These are phyloP conservation scores for Nymphalis c-album DNA, from an alignment of 2,888 invertebrate genomes.

Conservation along the genomic window DNA sequence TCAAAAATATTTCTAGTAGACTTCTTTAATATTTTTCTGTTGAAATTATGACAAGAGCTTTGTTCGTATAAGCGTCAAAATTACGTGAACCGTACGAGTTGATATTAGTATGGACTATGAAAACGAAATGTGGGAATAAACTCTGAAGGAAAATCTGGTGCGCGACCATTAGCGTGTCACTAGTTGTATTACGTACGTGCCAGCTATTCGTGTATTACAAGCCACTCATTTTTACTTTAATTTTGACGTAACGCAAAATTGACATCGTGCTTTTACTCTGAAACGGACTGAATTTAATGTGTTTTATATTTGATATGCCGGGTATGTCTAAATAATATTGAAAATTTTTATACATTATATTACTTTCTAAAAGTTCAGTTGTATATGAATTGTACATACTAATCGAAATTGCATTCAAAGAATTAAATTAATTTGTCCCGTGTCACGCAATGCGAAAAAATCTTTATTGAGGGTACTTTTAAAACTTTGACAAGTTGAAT, in stretches of 20 bases:
- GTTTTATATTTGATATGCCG: not conserved
- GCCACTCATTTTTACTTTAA: conserved; percentile 16
- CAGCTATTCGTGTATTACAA: conserved; percentile 23
- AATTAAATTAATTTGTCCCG: too few species aligned
- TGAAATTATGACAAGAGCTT: not conserved
- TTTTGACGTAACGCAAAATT: conserved; percentile 7
- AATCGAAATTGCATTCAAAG: too few species aligned
- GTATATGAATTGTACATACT: too few species aligned
- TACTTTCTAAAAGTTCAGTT: too few species aligned
- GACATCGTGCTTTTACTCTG: conserved; percentile 12
- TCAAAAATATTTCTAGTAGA: too few species aligned
- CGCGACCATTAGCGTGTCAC: conserved; percentile 40
- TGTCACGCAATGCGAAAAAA: too few species aligned
- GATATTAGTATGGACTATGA: conserved; percentile 7
- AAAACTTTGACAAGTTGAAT: not conserved
- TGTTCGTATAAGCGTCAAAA: not conserved
- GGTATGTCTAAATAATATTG: not conserved
- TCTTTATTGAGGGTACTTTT: not conserved
- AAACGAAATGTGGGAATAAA: conserved; percentile 12
- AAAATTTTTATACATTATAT: not conserved
- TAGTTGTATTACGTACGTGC: conserved; percentile 39
- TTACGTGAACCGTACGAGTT: not conserved
- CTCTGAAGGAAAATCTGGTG: conserved; percentile 34
- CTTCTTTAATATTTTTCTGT: too few species aligned
- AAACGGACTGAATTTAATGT: not conserved